These are phyloP conservation scores for Aphis gossypii DNA, from an alignment of 1,140 invertebrate genomes.

Conservation along the genomic window DNA sequence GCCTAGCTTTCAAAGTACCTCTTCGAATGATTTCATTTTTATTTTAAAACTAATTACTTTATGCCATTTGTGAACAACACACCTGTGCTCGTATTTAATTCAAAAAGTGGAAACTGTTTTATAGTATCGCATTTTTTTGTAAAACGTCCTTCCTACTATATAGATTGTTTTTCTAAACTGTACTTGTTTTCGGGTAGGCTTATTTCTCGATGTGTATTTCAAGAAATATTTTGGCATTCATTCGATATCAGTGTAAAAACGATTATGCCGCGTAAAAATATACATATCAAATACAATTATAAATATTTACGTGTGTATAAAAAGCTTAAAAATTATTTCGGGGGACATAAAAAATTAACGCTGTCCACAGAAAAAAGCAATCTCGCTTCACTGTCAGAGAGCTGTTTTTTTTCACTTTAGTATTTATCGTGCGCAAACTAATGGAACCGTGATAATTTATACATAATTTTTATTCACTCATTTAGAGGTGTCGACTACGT, in stretches of 20 bases:
- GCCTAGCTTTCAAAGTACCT: too few relatives aligned
- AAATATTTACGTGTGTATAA: not conserved
- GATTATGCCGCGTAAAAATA: not conserved
- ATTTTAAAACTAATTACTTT: too few relatives aligned
- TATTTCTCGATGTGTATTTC: not conserved
- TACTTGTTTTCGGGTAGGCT: not conserved
- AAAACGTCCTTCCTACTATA: not conserved
- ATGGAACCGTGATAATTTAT: slow-evolving; percentile 16
- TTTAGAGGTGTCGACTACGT: slow-evolving; percentile 34
- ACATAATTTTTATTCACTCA: not conserved
- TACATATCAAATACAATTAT: not conserved
- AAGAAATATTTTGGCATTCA: slow-evolving; percentile 1
- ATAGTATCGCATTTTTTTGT: not conserved
- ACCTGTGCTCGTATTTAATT: too few relatives aligned
- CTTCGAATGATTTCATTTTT: too few relatives aligned
- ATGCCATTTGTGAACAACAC: too few relatives aligned
- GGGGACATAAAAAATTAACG: slow-evolving; percentile 12
- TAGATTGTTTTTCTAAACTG: not conserved
- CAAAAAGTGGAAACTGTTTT: not conserved
- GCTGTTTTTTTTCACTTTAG: not conserved
- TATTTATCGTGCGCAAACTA: slow-evolving; percentile 25
- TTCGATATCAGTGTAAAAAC: not conserved
- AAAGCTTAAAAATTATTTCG: slow-evolving; percentile 17
- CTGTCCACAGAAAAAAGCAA: not conserved
- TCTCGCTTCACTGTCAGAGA: not conserved